phyloP scores from a whole-genome alignment of 1,140 invertebrate species.

The Drosophila orena region DNA sequence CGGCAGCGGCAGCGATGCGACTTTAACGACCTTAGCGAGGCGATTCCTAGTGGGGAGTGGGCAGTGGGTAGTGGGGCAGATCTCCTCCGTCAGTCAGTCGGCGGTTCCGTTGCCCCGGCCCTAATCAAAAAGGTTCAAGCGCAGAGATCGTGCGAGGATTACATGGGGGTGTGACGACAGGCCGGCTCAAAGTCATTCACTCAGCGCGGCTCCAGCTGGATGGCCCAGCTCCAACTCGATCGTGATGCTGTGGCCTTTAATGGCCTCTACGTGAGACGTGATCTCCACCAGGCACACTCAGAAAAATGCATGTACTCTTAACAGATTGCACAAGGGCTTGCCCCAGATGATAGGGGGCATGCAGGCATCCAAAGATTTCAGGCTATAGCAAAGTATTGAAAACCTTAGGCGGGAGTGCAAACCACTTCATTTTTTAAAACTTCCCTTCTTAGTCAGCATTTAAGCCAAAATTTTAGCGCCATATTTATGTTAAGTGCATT shows the following conservation, averaged over 20 bases:
- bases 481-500: slow-evolving; percentile 1
- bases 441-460: background rate
- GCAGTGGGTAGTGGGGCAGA: slow-evolving; percentile 26
- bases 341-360: no score
- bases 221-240: slow-evolving; percentile 38
- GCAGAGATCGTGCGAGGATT: slow-evolving; percentile 79
- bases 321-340: no score
- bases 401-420: no score
- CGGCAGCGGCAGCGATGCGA: slow-evolving; percentile 38
- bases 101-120: slow-evolving; percentile 26
- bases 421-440: background rate
- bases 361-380: no score
- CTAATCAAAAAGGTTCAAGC: slow-evolving; percentile 60
- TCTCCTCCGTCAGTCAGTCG: slow-evolving; percentile 27
- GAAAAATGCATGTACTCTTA: background rate
- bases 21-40: slow-evolving; percentile 72
- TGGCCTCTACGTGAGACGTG: slow-evolving; percentile 70
- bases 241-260: slow-evolving; percentile 76
- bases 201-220: slow-evolving; percentile 22
- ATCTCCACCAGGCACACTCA: slow-evolving; percentile 24
- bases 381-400: no score
- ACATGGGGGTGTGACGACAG: slow-evolving; percentile 74
- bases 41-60: slow-evolving; percentile 25
- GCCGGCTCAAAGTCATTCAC: slow-evolving; percentile 62
- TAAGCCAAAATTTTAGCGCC: background rate